Evolutionary conservation across 64 coral and sea anemone species (phyloP).

Genomic region (Porites lutea): DNA sequence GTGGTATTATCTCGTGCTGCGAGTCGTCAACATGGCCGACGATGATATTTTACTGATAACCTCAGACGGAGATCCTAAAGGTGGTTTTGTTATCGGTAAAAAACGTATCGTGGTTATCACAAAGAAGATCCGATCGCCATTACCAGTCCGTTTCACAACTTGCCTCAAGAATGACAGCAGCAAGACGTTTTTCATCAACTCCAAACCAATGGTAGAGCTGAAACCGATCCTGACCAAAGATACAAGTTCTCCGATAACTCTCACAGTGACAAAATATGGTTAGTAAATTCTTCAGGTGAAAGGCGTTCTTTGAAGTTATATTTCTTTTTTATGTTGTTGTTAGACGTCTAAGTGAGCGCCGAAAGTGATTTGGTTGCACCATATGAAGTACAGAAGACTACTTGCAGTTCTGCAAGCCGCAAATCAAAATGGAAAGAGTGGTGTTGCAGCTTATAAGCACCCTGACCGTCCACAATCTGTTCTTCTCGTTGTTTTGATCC

Average conservation of each 20-base stretch:
- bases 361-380: too few species aligned
- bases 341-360: too few species aligned
- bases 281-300: neutral
- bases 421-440: too few species aligned
- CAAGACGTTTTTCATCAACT: constrained; percentile 78
- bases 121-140: constrained; percentile 62
- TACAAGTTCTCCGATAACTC: constrained; percentile 22
- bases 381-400: too few species aligned
- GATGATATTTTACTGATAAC: constrained; percentile 5
- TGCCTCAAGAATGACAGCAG: constrained; percentile 14
- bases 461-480: too few species aligned
- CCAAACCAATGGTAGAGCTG: constrained; percentile 31
- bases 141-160: constrained; percentile 51
- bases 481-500: too few species aligned
- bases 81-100: constrained; percentile 32
- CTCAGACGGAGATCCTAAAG: constrained; percentile 18
- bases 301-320: neutral
- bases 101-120: constrained; percentile 42
- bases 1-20: constrained; percentile 26
- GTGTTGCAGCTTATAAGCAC: too few species aligned
- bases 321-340: too few species aligned
- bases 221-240: constrained; percentile 56
- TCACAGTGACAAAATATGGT: constrained; percentile 60
- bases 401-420: too few species aligned
- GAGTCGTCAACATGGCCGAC: constrained; percentile 33